Conservation (phyloP, 2,888 invertebrate species). For the Orthosia gothica region DNA sequence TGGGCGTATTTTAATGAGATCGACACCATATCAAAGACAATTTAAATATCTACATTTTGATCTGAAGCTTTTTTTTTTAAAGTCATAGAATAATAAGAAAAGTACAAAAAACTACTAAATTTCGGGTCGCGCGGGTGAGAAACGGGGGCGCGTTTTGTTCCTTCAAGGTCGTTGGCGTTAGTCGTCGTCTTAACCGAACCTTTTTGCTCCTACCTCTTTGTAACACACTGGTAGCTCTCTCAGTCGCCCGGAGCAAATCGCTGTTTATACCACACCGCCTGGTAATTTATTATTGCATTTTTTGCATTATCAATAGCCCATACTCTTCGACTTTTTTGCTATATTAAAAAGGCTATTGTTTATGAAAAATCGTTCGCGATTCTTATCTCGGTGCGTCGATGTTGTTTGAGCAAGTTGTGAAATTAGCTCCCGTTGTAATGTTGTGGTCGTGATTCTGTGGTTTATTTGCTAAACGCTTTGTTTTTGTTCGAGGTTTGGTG, state of each 20-base stretch:
- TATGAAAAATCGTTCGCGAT: conserved; percentile 89
- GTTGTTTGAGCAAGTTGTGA: conserved; percentile 71
- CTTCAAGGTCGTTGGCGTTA: too few relatives aligned
- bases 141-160: too few relatives aligned
- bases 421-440: conserved; percentile 64
- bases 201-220: conserved; percentile 73
- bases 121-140: too few relatives aligned
- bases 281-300: conserved; percentile 91
- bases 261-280: conserved; percentile 89
- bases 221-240: conserved; percentile 87
- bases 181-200: conserved; percentile 58
- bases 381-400: conserved; percentile 81
- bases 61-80: too few relatives aligned
- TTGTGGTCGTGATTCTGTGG: conserved; percentile 38
- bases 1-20: too few relatives aligned
- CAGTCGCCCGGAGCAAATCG: conserved; percentile 90
- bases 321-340: conserved; percentile 86
- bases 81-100: too few relatives aligned
- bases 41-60: too few relatives aligned
- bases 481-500: conserved; percentile 28
- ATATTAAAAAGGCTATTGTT: conserved; percentile 91
- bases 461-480: conserved; percentile 46
- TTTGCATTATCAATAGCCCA: conserved; percentile 91
- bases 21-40: too few relatives aligned
- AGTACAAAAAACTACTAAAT: too few relatives aligned